phyloP scores from a whole-genome alignment of 2,113 vertebrate species.

The Brevimyrus niger region DNA sequence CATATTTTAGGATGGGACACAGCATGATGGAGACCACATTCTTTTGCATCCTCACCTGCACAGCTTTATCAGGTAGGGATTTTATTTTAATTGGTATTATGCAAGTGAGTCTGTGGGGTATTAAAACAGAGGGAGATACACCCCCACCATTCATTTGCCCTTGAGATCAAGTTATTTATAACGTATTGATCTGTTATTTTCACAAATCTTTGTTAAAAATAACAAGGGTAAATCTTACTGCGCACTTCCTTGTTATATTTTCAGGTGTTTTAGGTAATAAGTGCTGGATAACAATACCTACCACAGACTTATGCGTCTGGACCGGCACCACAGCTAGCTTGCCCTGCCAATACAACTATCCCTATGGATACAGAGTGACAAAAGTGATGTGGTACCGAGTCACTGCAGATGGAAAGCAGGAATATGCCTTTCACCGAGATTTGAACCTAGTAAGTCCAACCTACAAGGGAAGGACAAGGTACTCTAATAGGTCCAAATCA shows the following conservation, averaged over 20 bases:
- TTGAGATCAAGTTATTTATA: slow-evolving; percentile 57
- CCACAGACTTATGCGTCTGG: slow-evolving; percentile 63
- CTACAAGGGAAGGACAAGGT: slow-evolving; percentile 47
- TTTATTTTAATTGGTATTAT: not conserved
- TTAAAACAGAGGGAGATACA: not conserved
- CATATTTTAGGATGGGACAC: slow-evolving; percentile 40
- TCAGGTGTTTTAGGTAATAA: slow-evolving; percentile 47
- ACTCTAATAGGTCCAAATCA: slow-evolving; percentile 46
- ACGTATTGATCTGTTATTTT: slow-evolving; percentile 57
- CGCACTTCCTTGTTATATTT: not conserved
- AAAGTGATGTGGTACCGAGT: slow-evolving; percentile 65
- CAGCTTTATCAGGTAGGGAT: slow-evolving; percentile 50
- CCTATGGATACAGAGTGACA: slow-evolving; percentile 55
- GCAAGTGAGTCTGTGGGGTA: not conserved
- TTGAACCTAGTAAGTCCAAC: slow-evolving; percentile 50
- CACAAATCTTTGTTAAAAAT: slow-evolving; percentile 28
- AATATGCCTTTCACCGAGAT: slow-evolving; percentile 56
- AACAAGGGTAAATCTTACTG: not conserved
- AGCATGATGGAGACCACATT: slow-evolving; percentile 57
- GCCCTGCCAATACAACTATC: slow-evolving; percentile 62
- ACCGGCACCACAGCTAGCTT: slow-evolving; percentile 59
- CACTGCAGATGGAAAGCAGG: slow-evolving; percentile 50
- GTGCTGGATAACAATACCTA: slow-evolving; percentile 61
- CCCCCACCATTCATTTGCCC: slow-evolving; percentile 42
- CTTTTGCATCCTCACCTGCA: slow-evolving; percentile 46